phyloP scores from a whole-genome alignment of 2,113 vertebrate genomes.

The Scomber scombrus region DNA sequence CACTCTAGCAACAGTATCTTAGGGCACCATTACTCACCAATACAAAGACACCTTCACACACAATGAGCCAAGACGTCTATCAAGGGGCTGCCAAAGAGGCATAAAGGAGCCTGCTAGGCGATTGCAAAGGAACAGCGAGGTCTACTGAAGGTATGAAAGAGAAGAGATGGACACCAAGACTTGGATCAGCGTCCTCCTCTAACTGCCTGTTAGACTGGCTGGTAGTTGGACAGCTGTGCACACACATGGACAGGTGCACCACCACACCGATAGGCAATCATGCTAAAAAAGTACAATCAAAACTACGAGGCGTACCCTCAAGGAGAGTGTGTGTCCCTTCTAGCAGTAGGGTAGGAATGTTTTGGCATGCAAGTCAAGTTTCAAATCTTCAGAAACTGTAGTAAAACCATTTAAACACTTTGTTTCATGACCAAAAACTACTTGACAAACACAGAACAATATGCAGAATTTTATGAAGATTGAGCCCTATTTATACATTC shows the following conservation, averaged over 20 bases:
- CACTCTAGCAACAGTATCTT: slow-evolving; percentile 68
- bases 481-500: slow-evolving; percentile 29
- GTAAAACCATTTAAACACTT: not conserved
- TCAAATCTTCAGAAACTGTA: not conserved
- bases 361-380: not conserved
- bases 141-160: slow-evolving; percentile 22
- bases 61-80: slow-evolving; percentile 64
- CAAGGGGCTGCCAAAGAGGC: slow-evolving; percentile 52
- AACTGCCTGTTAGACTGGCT: slow-evolving; percentile 39
- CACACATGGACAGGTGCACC: not conserved
- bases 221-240: slow-evolving; percentile 2
- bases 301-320: not conserved
- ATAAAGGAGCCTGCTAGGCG: slow-evolving; percentile 52
- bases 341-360: not conserved
- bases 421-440: not conserved
- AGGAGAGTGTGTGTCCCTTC: not conserved
- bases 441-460: slow-evolving; percentile 1
- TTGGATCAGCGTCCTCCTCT: slow-evolving; percentile 25
- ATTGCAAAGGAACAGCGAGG: slow-evolving; percentile 36
- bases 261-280: not conserved
- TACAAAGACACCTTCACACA: slow-evolving; percentile 71
- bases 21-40: slow-evolving; percentile 63
- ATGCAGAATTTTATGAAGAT: not conserved
- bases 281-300: not conserved
- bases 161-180: slow-evolving; percentile 39